Percentiles rank a stretch among this genome's conserved stretches.
These are phyloP conservation scores for Melieria picta DNA, from an alignment of 2,888 invertebrate species.

Conservation along the genomic window DNA sequence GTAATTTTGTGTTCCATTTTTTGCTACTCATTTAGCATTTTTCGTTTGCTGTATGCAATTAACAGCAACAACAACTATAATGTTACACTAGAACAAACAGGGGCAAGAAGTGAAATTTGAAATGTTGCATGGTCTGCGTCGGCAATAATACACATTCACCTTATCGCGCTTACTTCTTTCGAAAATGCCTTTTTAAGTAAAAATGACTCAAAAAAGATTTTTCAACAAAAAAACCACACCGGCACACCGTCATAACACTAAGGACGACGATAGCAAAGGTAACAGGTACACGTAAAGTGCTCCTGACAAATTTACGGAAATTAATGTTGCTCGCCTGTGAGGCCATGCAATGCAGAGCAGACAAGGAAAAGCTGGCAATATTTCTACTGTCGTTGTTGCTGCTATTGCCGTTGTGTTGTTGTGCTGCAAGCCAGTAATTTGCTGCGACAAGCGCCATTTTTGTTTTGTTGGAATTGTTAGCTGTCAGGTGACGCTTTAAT, in stretches of 20 bases:
- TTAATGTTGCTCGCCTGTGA: slow-evolving; percentile 12
- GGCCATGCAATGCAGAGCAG: background rate
- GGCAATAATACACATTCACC: no score
- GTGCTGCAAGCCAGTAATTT: slow-evolving; percentile 1
- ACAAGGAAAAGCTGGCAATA: background rate
- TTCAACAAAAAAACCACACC: background rate
- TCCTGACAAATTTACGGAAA: slow-evolving; percentile 29
- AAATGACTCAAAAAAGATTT: no score
- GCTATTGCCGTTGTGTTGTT: slow-evolving; percentile 3
- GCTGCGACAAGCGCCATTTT: slow-evolving; percentile 6
- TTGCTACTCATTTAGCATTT: no score
- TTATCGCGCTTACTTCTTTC: no score
- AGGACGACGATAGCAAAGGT: background rate
- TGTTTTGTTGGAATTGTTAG: background rate
- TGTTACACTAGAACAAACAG: no score
- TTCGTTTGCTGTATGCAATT: no score
- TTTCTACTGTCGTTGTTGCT: background rate
- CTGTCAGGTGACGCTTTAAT: slow-evolving; percentile 17
- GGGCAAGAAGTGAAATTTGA: no score
- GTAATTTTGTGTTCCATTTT: no score
- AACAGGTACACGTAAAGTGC: background rate
- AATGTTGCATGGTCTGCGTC: no score
- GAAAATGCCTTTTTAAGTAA: no score
- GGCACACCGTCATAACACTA: background rate
- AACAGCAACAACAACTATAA: no score